phyloP scores from a whole-genome alignment of 2,888 invertebrate species.

The Melitaea athalia region DNA sequence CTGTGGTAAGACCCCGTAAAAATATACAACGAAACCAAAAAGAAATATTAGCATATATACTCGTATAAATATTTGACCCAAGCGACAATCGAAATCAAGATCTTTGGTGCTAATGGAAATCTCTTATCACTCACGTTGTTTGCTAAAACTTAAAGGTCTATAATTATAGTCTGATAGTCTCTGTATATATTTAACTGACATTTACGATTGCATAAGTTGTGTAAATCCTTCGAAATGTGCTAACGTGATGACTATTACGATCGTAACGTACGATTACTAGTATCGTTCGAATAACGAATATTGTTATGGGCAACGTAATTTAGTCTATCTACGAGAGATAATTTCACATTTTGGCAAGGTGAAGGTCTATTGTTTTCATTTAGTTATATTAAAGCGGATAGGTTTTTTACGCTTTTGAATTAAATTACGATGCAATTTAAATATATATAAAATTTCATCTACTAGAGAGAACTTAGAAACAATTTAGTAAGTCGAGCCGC shows the following conservation, averaged over 20 bases:
- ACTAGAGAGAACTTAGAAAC: too few relatives aligned
- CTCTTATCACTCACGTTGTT: too few relatives aligned
- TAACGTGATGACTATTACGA: conserved; percentile 5
- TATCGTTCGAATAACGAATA: neutral
- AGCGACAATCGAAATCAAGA: too few relatives aligned
- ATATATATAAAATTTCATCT: too few relatives aligned
- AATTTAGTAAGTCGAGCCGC: too few relatives aligned
- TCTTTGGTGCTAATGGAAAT: too few relatives aligned
- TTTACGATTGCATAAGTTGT: neutral
- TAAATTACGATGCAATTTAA: too few relatives aligned
- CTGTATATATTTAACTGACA: neutral
- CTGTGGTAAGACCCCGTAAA: too few relatives aligned
- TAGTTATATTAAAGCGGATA: neutral
- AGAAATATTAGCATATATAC: too few relatives aligned
- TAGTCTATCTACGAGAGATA: neutral
- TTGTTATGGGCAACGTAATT: neutral
- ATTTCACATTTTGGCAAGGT: neutral
- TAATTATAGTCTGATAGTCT: neutral
- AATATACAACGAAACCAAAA: too few relatives aligned
- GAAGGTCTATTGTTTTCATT: conserved; percentile 4
- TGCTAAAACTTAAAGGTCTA: too few relatives aligned
- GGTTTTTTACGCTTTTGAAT: neutral
- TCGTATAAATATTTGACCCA: too few relatives aligned
- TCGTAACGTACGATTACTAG: neutral
- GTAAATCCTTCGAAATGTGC: neutral